Base-by-base conservation (phyloP, 2,797 vertebrate genomes). In the Cossypha polioptera region DNA sequence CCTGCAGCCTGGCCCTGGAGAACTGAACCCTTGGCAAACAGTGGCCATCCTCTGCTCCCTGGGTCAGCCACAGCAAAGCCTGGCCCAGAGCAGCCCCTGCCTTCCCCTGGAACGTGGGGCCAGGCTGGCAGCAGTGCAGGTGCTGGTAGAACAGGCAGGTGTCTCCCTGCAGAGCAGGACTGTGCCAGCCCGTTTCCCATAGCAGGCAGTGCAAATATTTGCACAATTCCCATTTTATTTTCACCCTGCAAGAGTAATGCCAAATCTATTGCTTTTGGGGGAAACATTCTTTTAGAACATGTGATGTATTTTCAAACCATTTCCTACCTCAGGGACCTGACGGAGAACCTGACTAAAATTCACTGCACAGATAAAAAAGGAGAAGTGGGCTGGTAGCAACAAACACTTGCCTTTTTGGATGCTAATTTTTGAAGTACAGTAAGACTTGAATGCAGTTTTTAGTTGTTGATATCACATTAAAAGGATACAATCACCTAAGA, bases 31-130 rank as follows among this genome's bases (percentile, higher is more conserved):
- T 3, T 2, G 26, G 75, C 7, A 25, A 61, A 16, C 16, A 21
- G 63, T 22, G 8, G 6, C 58, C n/a, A 11, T 3, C 1, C 33
- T 5, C 71, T 24, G 11, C 6, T 16, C 40, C 53, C 13, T 13
- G 2, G 3, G 22, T 10, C 26, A 19, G 1, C 4, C 18, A 10
- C 24, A n/a, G 0, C 15, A 26, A 38, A 17, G 2, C 17, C 45
- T 15, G 45, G 45, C 67, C 4, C 16, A 45, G 26, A 59, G 29
- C 63, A 20, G 4, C 3, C 50, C 19, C 10, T 40, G 40, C 50
- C 26, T 20, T 47, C 40, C 85, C 7, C 4, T 14, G 53, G 43
- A 8, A 7, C 1, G 4, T 11, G 6, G 38, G 63, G 53, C 67
- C 33, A 10, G 48, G 58, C 63, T 26, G 51, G 77, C 83, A 78